Evolutionary conservation across 2,888 invertebrate species (phyloP), one percentile per base, ranked within the genome.

Genomic region (Anthoptus insignis): DNA sequence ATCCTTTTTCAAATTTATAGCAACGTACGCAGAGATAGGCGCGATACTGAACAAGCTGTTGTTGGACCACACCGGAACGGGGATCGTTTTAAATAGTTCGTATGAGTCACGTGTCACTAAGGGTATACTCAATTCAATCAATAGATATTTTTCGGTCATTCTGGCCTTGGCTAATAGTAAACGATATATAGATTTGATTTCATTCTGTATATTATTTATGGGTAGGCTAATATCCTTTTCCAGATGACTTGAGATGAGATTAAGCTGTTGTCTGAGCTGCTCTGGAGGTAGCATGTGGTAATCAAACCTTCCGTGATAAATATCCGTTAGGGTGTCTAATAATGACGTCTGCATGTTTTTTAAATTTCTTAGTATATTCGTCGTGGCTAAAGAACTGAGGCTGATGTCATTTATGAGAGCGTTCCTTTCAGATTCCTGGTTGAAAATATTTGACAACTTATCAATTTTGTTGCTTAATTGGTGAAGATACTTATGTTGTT

Each of bases 51-150:
- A n/a, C n/a, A n/a, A n/a, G n/a, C n/a, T n/a, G n/a, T n/a, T n/a
- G n/a, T n/a, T n/a, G n/a, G n/a, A n/a, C n/a, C n/a, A n/a, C n/a
- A n/a, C n/a, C n/a, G 32, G 32, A 9, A 32, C 32, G 2, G 32
- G 32, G 32, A 32, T 32, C 2, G 11, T 32, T 32, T 11, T 32
- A 9, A 32, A 32, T 11, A 32, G 6, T 32, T 32, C 32, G 11
- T 32, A 32, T n/a, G 54, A 54, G 37, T 54, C 54, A 14, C 39
- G 54, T 39, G 39, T 56, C 6, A 64, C 64, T 21, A 67, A 34
- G 58, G 67, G 65, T 50, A 66, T 52, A n/a, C 34, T 60, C 16
- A 64, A 37, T 63, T 69, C 69, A 39, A 69, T 65, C 14, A 69
- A 56, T 9, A 69, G 56, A 24, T 61, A 67, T 7, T 59, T 22